A percentile compares a stretch with the other conserved stretches of the same genome.
phyloP scores from a whole-genome alignment of 2,888 invertebrate genomes.

The Saturnia japonica region DNA sequence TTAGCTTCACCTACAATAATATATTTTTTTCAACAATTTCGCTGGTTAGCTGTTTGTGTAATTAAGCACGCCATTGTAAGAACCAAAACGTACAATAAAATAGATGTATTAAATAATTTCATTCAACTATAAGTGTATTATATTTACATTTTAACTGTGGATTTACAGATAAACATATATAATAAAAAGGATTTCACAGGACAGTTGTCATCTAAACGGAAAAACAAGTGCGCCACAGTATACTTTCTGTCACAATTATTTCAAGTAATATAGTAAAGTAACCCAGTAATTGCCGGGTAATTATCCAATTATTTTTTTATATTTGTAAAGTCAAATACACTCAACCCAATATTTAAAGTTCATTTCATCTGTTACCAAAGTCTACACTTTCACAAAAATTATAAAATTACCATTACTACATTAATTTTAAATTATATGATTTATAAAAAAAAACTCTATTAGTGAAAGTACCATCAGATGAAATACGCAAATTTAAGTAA shows the following conservation, averaged over 20 bases:
- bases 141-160: too few species aligned
- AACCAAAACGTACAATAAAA: too few species aligned
- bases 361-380: not conserved
- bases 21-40: too few species aligned
- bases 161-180: too few species aligned
- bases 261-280: not conserved
- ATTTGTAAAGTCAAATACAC: not conserved
- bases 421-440: not conserved
- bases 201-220: not conserved
- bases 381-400: not conserved
- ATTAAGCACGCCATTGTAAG: too few species aligned
- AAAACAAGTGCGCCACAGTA: not conserved
- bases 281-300: not conserved
- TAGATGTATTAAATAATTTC: too few species aligned
- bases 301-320: not conserved
- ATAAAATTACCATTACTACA: not conserved
- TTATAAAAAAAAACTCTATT: not conserved
- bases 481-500: not conserved
- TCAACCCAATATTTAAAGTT: not conserved
- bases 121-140: too few species aligned
- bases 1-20: too few species aligned
- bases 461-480: slow-evolving; percentile 2
- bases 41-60: too few species aligned
- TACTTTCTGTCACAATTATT: not conserved
- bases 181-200: too few species aligned